These are phyloP conservation scores for Carassius carassius DNA, from an alignment of 2,113 vertebrate species.

Conservation along the genomic window DNA sequence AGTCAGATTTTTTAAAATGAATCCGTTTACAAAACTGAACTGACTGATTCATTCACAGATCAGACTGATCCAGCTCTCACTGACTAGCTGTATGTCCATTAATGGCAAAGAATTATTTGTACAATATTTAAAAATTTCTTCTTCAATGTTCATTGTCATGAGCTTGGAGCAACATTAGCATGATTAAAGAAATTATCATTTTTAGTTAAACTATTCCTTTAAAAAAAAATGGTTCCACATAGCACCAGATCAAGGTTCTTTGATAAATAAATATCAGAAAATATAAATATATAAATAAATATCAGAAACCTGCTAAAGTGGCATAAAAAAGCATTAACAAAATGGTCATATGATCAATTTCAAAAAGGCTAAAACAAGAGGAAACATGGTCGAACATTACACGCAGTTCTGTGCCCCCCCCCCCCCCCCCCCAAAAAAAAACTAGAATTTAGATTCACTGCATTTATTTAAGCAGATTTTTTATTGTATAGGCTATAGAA, in stretches of 20 bases:
- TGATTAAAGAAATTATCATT: neutral
- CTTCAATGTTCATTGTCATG: neutral
- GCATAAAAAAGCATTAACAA: neutral
- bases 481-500: too few relatives aligned
- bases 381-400: neutral
- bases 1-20: neutral
- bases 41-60: neutral
- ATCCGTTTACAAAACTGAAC: neutral
- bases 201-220: too few relatives aligned
- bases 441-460: neutral
- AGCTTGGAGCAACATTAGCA: neutral
- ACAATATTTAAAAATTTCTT: neutral
- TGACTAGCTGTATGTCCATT: neutral
- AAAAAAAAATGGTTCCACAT: neutral
- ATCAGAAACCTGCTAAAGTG: neutral
- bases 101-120: neutral
- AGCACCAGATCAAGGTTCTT: neutral
- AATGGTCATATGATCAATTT: neutral
- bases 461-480: neutral
- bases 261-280: neutral
- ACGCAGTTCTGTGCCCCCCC: too few relatives aligned
- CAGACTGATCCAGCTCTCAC: neutral
- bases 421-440: too few relatives aligned
- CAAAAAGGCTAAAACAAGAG: neutral
- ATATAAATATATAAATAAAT: neutral